Evolutionary conservation across 1,140 invertebrate genomes (phyloP), one percentile per base, ranked within the genome.

Genomic region (Calliopsis andreniformis): DNA sequence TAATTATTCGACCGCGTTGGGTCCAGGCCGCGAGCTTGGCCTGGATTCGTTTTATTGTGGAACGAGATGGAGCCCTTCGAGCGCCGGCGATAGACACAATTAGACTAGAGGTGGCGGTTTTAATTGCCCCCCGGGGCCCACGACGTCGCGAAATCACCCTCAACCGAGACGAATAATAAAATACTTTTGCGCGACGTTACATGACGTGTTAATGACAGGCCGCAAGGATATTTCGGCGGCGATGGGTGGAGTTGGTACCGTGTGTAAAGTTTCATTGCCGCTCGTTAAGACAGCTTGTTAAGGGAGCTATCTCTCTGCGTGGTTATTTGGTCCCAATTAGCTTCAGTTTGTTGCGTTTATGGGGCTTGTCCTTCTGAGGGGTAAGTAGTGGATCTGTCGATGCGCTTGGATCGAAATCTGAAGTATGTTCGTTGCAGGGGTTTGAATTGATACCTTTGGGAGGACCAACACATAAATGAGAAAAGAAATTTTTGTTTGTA

Each of bases 1-100:
- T 81, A 69, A 69, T 80, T 63, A 49, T 80, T 69, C 43, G 71
- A 76, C 79, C 43, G 49, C 30, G 20, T 8, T n/a, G 5, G n/a
- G 12, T 18, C 28, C 47, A 25, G 3, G 3, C 3, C 6, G 30
- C 43, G 18, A 16, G 14, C n/a, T n/a, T n/a, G 16, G 18, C 23
- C 39, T 14, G 18, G 12, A n/a, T n/a, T 28, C 53, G 53, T 69
- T 56, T 55, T 69, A 43, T 30, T 45, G 18, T 12, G 35, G 12
- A 1, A 1, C 4, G n/a, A n/a, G 18, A 10, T 45, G 16, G 64
- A 14, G 3, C n/a, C n/a, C 45, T 28, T 12, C 28, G 18, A n/a
- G 30, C 45, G 0, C 6, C 14, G 45, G 25, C 32, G 39, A 59
- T 53, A 51, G n/a, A 30, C 49, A 32, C 55, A 68, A 68, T 68